These are phyloP conservation scores for Drosophila barbarae DNA, from an alignment of 2,888 invertebrate species.

Conservation along the genomic window DNA sequence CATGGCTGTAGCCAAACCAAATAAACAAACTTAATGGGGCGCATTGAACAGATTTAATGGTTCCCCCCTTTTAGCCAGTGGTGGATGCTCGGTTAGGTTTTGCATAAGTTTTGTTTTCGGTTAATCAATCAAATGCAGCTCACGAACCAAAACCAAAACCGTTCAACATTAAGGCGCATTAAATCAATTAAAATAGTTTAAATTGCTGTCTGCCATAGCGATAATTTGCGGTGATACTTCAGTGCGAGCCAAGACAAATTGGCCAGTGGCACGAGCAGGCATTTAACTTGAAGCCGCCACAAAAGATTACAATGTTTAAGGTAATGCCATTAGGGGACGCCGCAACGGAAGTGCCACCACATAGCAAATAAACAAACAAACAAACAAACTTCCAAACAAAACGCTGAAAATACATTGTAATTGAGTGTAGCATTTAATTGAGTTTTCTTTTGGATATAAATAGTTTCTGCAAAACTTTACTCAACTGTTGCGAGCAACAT, in stretches of 20 bases:
- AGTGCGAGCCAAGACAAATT: conserved; percentile 57
- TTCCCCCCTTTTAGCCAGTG: background rate
- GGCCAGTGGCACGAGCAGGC: conserved; percentile 55
- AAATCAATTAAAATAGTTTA: conserved; percentile 69
- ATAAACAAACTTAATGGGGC: conserved; percentile 35
- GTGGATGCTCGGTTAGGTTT: conserved; percentile 6
- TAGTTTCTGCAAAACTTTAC: conserved; percentile 55
- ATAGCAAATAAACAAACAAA: conserved; percentile 16
- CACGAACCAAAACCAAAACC: conserved; percentile 21
- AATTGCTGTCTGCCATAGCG: conserved; percentile 37
- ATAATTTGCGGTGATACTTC: conserved; percentile 51
- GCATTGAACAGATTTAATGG: conserved; percentile 20
- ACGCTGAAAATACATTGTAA: conserved; percentile 47
- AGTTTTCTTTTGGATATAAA: conserved; percentile 45
- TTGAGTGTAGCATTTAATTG: conserved; percentile 66
- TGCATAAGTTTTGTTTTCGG: conserved; percentile 26
- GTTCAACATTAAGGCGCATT: conserved; percentile 34
- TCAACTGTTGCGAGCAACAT: conserved; percentile 67
- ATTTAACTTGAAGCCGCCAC: conserved; percentile 53
- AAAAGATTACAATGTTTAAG: conserved; percentile 58
- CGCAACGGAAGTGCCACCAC: conserved; percentile 57
- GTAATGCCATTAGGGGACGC: conserved; percentile 55
- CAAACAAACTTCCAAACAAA: conserved; percentile 23
- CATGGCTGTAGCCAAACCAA: conserved; percentile 2
- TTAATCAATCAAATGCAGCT: conserved; percentile 40